phyloP scores from a whole-genome alignment of 2,797 vertebrate genomes.

The Anniella stebbinsi region DNA sequence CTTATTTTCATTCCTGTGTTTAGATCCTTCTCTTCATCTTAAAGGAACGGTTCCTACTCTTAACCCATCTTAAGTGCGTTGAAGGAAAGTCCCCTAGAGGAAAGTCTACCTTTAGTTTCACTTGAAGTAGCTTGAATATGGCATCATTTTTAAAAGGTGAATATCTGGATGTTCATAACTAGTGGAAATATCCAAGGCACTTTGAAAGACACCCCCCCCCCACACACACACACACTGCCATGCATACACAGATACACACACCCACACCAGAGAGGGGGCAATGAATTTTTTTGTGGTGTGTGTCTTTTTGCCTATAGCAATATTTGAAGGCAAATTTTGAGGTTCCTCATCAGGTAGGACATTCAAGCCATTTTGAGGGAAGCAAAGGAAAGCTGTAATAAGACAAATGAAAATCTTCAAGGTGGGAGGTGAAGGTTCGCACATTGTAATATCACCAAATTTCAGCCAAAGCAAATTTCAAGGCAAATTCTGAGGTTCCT shows the following conservation, averaged over 20 bases:
- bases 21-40: constrained; percentile 21
- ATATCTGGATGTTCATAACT: background rate
- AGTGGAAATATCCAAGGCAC: background rate
- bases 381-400: background rate
- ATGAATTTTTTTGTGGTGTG: no score
- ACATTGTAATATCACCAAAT: background rate
- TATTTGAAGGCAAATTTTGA: background rate
- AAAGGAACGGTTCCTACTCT: background rate
- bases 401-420: no score
- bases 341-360: background rate
- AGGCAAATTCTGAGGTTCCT: background rate
- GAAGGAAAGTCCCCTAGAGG: background rate
- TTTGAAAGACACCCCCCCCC: background rate
- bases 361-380: background rate
- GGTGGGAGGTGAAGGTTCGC: background rate
- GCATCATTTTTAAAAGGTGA: background rate
- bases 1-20: constrained; percentile 43
- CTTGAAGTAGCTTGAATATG: background rate
- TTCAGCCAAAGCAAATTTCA: background rate
- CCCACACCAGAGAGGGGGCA: no score
- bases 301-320: background rate
- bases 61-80: background rate
- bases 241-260: no score
- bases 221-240: no score
- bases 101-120: background rate